phyloP scores from a whole-genome alignment of 2,888 invertebrate genomes.

The Parasteatoda lunata region DNA sequence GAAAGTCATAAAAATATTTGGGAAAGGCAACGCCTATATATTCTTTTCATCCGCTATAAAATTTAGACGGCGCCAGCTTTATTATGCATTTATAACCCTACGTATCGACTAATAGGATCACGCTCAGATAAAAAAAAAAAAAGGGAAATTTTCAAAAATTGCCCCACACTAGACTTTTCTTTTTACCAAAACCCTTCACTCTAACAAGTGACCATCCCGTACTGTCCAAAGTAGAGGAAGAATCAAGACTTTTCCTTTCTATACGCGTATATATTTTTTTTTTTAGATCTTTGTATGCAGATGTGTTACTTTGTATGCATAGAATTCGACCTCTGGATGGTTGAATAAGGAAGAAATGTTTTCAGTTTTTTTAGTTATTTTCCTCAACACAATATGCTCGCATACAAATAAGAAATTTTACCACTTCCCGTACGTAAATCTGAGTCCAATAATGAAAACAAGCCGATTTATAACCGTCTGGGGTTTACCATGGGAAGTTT shows the following conservation, averaged over 20 bases:
- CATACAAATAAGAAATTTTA: slow-evolving; percentile 54
- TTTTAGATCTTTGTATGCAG: slow-evolving; percentile 24
- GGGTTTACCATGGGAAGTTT: not conserved
- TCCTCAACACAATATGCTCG: not conserved
- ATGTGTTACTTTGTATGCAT: slow-evolving; percentile 51
- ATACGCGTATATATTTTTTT: too few species aligned
- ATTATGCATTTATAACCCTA: slow-evolving; percentile 34
- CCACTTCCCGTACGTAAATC: slow-evolving; percentile 13
- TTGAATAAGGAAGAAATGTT: slow-evolving; percentile 8
- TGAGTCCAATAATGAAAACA: slow-evolving; percentile 20
- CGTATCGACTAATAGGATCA: slow-evolving; percentile 20
- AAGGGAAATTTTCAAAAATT: not conserved
- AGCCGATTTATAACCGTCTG: slow-evolving; percentile 31
- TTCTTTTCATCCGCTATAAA: slow-evolving; percentile 8
- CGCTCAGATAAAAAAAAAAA: not conserved
- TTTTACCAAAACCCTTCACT: not conserved
- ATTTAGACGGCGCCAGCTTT: not conserved
- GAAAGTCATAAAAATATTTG: slow-evolving; percentile 2
- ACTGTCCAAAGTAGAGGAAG: not conserved
- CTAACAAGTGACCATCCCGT: not conserved
- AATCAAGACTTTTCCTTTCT: too few species aligned
- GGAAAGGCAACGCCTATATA: not conserved
- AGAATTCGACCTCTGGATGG: slow-evolving; percentile 6
- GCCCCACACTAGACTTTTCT: not conserved
- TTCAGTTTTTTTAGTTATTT: not conserved